Evolutionary conservation across 2,888 invertebrate genomes (phyloP), one percentile per base, ranked within the genome.

Genomic region (Trissoscelio sp.): DNA sequence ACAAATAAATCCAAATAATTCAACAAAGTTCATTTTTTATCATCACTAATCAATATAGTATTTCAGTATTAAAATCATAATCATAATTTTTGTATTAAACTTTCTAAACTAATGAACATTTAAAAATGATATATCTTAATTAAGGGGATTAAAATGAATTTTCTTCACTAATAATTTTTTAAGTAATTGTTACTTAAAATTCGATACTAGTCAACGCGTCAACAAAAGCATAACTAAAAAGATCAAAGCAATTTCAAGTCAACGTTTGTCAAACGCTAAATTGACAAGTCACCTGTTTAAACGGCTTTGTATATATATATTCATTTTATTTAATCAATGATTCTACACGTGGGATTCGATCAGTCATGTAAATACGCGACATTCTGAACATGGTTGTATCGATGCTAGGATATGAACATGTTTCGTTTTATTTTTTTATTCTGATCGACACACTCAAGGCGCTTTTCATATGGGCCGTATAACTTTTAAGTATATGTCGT

Each of bases 191-290:
- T 51, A 14, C 16, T 12, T 28, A 55, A 55, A 2, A 34, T 53
- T 77, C 66, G 42, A 69, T 77, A 55, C 77, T 77, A 77, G 77
- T 77, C 77, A 77, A 55, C 12, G 39, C 64, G 74, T 74, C 66
- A 57, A 66, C 18, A 67, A 66, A 57, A 48, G 31, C 37, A n/a
- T 51, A 60, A 55, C 4, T 44, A 51, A 69, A 66, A 22, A 24
- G 60, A 77, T 75, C 66, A 74, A 66, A 74, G 58, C 67, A 58
- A 34, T 39, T 55, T 70, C 60, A 78, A 78, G 69, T 78, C 64
- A 57, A 55, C 57, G 44, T 60, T 53, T 75, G 60, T 46, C 46
- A 69, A 69, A 62, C 55, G 69, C 14, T 24, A 58, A 48, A 62
- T 55, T 70, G 69, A 70, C 69, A 58, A 70, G 62, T 78, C 77